Evolutionary conservation across 2,113 vertebrate genomes (phyloP).

Genomic region (Mustelus asterias): DNA sequence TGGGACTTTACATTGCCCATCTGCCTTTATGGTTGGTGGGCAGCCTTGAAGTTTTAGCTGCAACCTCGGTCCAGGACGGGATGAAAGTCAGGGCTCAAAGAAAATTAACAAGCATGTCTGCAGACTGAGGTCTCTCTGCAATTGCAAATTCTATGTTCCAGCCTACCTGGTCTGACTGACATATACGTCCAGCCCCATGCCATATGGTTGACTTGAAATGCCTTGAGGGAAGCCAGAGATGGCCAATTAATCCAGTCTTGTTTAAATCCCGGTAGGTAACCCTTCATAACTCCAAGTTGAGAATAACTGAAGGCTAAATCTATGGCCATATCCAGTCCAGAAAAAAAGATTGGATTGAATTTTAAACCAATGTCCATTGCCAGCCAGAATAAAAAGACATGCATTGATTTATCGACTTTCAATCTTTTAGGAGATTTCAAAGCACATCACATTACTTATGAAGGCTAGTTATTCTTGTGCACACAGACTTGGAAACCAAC

Average conservation of each 20-base stretch:
- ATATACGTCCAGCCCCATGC: neutral
- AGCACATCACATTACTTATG: neutral
- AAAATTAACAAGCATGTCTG: too few species aligned
- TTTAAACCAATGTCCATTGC: too few species aligned
- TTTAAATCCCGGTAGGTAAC: neutral
- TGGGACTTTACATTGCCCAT: too few species aligned
- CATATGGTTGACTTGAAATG: neutral
- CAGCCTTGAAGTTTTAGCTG: too few species aligned
- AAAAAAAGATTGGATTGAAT: neutral
- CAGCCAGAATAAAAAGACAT: too few species aligned
- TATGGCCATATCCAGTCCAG: neutral
- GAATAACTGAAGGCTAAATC: neutral
- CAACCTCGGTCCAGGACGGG: too few species aligned
- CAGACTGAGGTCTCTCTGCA: too few species aligned
- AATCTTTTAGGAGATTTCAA: neutral
- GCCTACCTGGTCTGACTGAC: neutral
- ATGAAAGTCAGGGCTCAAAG: too few species aligned
- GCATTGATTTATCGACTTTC: neutral
- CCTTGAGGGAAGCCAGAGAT: neutral
- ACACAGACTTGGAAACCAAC: neutral
- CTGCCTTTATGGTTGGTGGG: too few species aligned
- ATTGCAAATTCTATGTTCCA: neutral
- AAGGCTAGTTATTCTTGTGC: neutral
- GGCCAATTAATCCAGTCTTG: neutral
- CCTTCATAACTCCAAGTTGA: neutral